Evolutionary conservation across 2,888 invertebrate species (phyloP).

Genomic region (Dolomedes plantarius): DNA sequence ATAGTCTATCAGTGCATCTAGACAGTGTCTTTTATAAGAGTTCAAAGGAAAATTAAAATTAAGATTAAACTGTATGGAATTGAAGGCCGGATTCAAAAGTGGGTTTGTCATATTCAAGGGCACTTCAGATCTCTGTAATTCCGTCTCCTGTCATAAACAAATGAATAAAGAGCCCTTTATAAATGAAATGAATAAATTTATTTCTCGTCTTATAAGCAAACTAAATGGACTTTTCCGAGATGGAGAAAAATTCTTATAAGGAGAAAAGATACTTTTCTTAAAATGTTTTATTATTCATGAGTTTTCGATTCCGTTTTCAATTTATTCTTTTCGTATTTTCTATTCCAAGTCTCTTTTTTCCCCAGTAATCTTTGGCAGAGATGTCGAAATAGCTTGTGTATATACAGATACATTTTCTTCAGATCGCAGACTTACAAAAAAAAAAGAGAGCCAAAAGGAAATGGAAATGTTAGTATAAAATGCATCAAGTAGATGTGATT

Average conservation of each 20-base stretch:
- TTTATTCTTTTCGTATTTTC: background rate
- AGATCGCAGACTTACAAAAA: background rate
- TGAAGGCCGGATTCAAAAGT: no score
- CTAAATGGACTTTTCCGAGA: background rate
- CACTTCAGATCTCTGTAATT: no score
- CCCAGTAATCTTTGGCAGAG: background rate
- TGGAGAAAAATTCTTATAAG: background rate
- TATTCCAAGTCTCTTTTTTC: background rate
- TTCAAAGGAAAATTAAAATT: no score
- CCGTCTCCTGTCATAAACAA: no score
- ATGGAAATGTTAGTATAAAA: background rate
- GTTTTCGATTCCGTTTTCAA: background rate
- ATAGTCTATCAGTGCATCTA: no score
- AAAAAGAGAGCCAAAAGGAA: background rate
- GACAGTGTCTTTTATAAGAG: no score
- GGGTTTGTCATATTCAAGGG: no score
- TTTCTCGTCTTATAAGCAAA: background rate
- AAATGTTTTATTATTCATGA: conserved; percentile 2
- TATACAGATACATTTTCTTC: background rate
- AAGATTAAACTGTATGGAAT: no score
- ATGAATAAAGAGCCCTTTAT: no score
- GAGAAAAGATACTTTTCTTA: background rate
- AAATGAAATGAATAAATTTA: background rate
- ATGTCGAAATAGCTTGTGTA: background rate
- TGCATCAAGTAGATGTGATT: background rate